Base-by-base conservation (phyloP, 1,140 invertebrate genomes). In the Pantala flavescens region DNA sequence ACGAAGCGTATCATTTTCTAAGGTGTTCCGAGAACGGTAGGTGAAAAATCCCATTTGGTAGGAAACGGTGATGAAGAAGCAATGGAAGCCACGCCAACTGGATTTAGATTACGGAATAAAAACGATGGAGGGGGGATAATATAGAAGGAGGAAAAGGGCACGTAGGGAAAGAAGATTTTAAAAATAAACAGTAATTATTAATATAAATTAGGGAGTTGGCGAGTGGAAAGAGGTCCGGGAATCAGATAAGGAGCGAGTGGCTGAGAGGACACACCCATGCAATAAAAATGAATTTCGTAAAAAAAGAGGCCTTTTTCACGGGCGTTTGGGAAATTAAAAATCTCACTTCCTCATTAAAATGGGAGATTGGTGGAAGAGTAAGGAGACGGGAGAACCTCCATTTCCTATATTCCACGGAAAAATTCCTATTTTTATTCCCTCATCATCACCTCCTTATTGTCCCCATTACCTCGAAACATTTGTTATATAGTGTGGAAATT, bases 111-210 rank as follows among this genome's bases (percentile, higher is more conserved):
- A 63, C 5, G 49, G 49, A 63, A 63, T 63, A 21, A 63, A 21
- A 63, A 63, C 5, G 49, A 3, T 36, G 49, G 49, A 14, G 16
- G 5, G 49, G 49, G 49, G 5, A 12, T 63, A 1, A 12, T 5
- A 63, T 1, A 63, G 12, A 14, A 63, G 49, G n/a, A 19, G 49
- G 49, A 21, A 63, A 21, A 63, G 49, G 49, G 49, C 16, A 63
- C n/a, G 49, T 63, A 21, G n/a, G 49, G 49, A 21, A 19, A 63
- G 49, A 63, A 63, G 49, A 21, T 63, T 63, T 21, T 63, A 19
- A 63, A 63, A 63, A 63, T 63, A 63, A 63, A 63, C 49, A 63
- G 49, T 63, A 63, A 63, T 63, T 63, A 63, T 63, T 63, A 63
- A 63, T 63, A 63, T 63, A 21, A 63, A 63, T 63, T 63, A 63